Evolutionary conservation across 2,797 vertebrate species (phyloP).

Genomic region (Podarcis lilfordi): DNA sequence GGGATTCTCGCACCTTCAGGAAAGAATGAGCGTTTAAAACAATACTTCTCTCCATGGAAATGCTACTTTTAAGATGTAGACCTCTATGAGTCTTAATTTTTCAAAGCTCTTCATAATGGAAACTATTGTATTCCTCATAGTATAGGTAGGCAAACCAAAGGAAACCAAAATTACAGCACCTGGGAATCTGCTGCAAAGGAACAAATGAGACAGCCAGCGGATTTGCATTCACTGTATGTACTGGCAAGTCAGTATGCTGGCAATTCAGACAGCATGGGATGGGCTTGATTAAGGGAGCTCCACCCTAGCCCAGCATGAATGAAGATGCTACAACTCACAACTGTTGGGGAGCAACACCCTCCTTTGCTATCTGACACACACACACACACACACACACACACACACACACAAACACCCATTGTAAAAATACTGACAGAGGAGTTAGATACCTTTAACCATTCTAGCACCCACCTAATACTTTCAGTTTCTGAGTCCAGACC

Average conservation of each 20-base stretch:
- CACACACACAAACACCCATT: neutral
- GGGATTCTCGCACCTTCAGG: neutral
- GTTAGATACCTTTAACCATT: neutral
- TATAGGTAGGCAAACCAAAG: slow-evolving; percentile 6
- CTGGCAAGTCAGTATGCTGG: neutral
- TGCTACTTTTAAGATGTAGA: neutral
- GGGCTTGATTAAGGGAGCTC: neutral
- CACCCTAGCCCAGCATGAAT: neutral
- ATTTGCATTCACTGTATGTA: slow-evolving; percentile 3
- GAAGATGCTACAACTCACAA: slow-evolving; percentile 41
- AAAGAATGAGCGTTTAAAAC: neutral
- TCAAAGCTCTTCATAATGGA: slow-evolving; percentile 1
- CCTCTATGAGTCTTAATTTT: neutral
- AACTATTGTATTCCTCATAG: neutral
- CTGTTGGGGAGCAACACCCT: neutral
- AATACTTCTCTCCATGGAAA: neutral
- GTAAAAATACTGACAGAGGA: neutral
- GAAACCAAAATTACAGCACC: neutral
- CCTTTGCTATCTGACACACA: neutral
- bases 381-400: neutral
- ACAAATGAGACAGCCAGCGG: neutral
- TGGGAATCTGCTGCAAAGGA: neutral
- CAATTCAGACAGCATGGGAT: neutral
- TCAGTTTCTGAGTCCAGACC: slow-evolving; percentile 7
- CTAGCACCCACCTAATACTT: neutral